Evolutionary conservation across 2,113 vertebrate genomes (phyloP).

Genomic region (Ifrita kowaldi): DNA sequence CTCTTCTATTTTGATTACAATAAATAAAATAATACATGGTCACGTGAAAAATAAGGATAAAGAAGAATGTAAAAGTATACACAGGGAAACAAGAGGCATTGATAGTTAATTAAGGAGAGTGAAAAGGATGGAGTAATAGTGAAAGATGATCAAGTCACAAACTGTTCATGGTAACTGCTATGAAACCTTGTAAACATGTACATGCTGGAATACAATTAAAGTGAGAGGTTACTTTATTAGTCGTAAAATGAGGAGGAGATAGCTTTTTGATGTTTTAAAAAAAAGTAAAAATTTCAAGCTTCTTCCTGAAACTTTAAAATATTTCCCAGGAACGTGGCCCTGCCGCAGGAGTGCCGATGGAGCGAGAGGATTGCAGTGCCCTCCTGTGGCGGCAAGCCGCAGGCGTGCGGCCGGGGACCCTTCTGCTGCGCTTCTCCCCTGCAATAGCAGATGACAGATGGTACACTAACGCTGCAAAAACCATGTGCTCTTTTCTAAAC

Average conservation of each 20-base stretch:
- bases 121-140: neutral
- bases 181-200: neutral
- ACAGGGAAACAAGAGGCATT: neutral
- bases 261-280: neutral
- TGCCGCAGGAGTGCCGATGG: fast-evolving
- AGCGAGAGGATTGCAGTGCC: neutral
- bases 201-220: neutral
- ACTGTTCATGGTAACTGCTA: neutral
- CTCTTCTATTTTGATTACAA: neutral
- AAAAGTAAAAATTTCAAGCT: neutral
- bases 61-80: neutral
- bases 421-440: neutral
- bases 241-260: neutral
- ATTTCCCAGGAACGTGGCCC: neutral
- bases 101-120: neutral
- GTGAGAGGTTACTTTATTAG: neutral
- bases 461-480: neutral
- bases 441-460: too few species aligned
- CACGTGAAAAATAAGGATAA: neutral
- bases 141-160: neutral
- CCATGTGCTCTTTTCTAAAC: neutral
- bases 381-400: fast-evolving
- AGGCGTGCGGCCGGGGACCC: neutral
- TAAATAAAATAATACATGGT: neutral
- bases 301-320: neutral